phyloP scores from a whole-genome alignment of 2,797 vertebrate genomes.

The Alcedo quadribrachys region DNA sequence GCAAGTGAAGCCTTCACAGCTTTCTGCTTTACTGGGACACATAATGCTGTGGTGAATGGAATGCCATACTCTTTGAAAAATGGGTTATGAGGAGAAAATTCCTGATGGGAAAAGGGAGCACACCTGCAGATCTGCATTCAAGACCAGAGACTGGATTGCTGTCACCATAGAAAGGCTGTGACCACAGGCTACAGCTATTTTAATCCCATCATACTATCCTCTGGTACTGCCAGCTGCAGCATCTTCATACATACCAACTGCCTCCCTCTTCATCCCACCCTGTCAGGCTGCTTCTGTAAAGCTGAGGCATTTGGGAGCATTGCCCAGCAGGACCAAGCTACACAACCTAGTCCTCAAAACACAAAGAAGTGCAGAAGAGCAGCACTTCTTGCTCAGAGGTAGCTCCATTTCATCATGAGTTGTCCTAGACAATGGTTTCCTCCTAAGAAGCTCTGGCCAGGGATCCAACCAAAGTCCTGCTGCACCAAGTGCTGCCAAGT shows the following conservation, averaged over 20 bases:
- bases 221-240: accelerated
- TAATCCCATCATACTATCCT: not conserved
- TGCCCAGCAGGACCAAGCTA: not conserved
- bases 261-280: not conserved
- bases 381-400: not conserved
- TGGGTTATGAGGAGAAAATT: not conserved
- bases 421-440: not conserved
- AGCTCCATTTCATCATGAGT: not conserved
- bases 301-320: not conserved
- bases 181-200: not conserved
- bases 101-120: not conserved
- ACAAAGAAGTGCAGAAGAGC: not conserved
- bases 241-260: not conserved
- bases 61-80: accelerated
- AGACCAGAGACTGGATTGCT: not conserved
- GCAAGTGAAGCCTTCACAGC: not conserved
- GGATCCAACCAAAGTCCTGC: not conserved
- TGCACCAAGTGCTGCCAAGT: not conserved
- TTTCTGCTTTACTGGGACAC: not conserved
- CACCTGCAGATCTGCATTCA: not conserved
- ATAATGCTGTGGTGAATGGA: not conserved
- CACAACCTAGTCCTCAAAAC: not conserved
- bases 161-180: not conserved
- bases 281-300: not conserved
- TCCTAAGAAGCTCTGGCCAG: not conserved